Percentiles rank a stretch among this genome's conserved stretches.
Evolutionary conservation across 1,140 invertebrate genomes (phyloP).

Genomic region (Muscidifurax raptorellus): DNA sequence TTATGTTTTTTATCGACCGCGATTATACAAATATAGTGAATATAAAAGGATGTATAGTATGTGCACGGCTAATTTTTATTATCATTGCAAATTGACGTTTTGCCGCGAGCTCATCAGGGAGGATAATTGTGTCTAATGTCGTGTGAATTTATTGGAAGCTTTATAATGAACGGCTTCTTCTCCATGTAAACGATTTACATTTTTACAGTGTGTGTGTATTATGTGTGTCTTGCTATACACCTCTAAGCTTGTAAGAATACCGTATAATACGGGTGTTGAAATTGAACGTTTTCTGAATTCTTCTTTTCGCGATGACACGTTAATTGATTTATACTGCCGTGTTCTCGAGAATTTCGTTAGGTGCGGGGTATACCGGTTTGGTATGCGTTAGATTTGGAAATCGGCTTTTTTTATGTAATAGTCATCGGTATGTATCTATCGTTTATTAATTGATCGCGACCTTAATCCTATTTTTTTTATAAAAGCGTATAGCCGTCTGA

Average conservation of each 20-base stretch:
- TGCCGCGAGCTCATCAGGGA: not conserved
- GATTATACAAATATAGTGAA: too few species aligned
- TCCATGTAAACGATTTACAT: not conserved
- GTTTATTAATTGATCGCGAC: too few species aligned
- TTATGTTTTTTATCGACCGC: not conserved
- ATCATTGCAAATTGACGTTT: conserved; percentile 4
- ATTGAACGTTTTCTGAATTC: not conserved
- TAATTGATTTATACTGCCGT: not conserved
- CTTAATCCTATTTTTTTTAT: too few species aligned
- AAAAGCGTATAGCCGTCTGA: too few species aligned
- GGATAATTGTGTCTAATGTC: not conserved
- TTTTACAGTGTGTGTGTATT: not conserved
- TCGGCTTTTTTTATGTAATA: not conserved
- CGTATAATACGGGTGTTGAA: not conserved
- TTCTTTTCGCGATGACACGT: not conserved
- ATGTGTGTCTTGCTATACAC: too few species aligned
- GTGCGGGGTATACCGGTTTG: too few species aligned
- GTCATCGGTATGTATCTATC: too few species aligned
- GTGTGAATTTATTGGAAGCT: not conserved
- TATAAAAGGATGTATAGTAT: too few species aligned
- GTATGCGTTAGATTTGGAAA: not conserved
- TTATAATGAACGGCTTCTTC: too few species aligned
- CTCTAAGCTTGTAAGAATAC: not conserved
- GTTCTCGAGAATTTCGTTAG: not conserved
- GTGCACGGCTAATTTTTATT: not conserved